These are phyloP conservation scores for Drosophila neocordata DNA, from an alignment of 1,140 invertebrate genomes.

Conservation along the genomic window DNA sequence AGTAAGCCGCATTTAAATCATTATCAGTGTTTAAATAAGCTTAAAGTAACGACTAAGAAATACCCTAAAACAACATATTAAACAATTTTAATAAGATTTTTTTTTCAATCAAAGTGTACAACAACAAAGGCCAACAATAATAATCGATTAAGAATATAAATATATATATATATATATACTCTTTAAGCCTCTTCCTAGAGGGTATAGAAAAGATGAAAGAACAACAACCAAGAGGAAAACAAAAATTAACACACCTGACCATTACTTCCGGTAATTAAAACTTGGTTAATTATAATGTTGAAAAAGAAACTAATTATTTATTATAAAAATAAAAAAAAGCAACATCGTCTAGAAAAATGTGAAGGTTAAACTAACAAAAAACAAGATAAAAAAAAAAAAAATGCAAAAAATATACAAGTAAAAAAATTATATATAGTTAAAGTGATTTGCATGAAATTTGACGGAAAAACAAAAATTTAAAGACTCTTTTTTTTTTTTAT, in stretches of 20 bases:
- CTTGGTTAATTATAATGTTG: slow-evolving; percentile 54
- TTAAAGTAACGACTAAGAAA: not conserved
- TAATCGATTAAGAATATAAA: not conserved
- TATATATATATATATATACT: too few species aligned
- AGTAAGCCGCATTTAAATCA: slow-evolving; percentile 25
- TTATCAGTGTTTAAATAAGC: not conserved
- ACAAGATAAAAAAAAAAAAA: not conserved
- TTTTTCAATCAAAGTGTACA: too few species aligned
- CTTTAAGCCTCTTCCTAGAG: not conserved
- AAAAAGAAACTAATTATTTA: slow-evolving; percentile 66
- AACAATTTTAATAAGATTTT: too few species aligned
- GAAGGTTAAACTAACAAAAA: slow-evolving; percentile 46
- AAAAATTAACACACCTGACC: slow-evolving; percentile 38
- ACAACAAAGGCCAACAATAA: too few species aligned
- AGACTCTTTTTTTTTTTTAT: slow-evolving; percentile 12
- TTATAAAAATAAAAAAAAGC: slow-evolving; percentile 43
- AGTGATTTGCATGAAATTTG: slow-evolving; percentile 60
- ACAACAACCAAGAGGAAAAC: not conserved
- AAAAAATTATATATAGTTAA: slow-evolving; percentile 10
- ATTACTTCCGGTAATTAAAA: slow-evolving; percentile 65
- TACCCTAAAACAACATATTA: too few species aligned
- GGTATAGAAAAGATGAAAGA: not conserved
- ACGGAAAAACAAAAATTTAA: slow-evolving; percentile 3
- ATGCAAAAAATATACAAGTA: slow-evolving; percentile 10
- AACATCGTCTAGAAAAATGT: slow-evolving; percentile 40